phyloP scores from a whole-genome alignment of 2,888 invertebrate genomes.

The Tineola bisselliella region DNA sequence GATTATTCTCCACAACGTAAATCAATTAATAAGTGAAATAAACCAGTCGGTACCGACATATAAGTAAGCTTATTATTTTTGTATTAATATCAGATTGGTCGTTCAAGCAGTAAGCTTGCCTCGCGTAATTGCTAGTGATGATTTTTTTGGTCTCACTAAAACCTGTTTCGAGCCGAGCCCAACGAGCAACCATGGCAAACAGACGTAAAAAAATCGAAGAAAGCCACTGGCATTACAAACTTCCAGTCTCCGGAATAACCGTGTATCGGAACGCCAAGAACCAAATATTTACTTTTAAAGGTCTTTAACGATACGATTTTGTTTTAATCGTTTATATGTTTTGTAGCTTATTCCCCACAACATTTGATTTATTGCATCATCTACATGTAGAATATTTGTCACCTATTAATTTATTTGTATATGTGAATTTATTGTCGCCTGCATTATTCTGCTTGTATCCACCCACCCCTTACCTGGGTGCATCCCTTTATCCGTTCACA shows the following conservation, averaged over 20 bases:
- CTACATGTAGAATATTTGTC: neutral
- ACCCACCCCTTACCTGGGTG: conserved; percentile 53
- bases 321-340: neutral
- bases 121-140: conserved; percentile 52
- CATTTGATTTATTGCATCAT: neutral
- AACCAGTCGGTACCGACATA: conserved; percentile 7
- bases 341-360: neutral
- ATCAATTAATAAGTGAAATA: conserved; percentile 10
- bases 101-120: conserved; percentile 44
- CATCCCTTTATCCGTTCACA: conserved; percentile 42
- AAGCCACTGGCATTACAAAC: conserved; percentile 41
- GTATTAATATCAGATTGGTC: conserved; percentile 12
- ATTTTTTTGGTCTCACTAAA: conserved; percentile 58
- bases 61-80: conserved; percentile 12
- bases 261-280: conserved; percentile 23
- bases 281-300: conserved; percentile 28
- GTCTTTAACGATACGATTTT: conserved; percentile 18
- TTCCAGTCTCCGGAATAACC: conserved; percentile 20
- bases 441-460: conserved; percentile 17
- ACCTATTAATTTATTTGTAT: neutral
- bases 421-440: neutral
- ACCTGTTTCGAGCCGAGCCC: conserved; percentile 56
- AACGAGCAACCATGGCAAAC: conserved; percentile 43
- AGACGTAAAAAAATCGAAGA: conserved; percentile 45
- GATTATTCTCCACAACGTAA: neutral